Percentiles rank a stretch among this genome's conserved stretches.
Conservation (phyloP, 2,888 invertebrate species). For the Beris morrisii region DNA sequence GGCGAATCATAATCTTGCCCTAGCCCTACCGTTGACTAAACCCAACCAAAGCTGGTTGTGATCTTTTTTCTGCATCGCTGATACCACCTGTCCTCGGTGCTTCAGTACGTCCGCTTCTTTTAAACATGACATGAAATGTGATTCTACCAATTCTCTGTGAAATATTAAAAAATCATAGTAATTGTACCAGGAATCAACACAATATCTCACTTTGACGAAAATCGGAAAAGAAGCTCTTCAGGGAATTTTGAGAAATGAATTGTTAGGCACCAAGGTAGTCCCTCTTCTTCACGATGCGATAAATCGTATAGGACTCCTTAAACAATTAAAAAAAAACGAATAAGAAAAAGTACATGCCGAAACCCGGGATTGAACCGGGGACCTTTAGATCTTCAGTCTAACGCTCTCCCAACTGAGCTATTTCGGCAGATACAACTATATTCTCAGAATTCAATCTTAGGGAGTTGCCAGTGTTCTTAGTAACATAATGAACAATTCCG, state of each 20-base stretch:
- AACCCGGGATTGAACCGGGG: conserved; percentile 75
- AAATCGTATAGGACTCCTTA: conserved; percentile 89
- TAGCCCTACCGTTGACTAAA: conserved; percentile 80
- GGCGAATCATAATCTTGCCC: not conserved
- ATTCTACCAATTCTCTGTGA: conserved; percentile 84
- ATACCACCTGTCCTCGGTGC: conserved; percentile 86
- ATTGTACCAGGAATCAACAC: not conserved
- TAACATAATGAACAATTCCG: not conserved
- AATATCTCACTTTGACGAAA: conserved; percentile 72
- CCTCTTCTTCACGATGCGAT: conserved; percentile 65
- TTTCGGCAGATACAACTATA: conserved; percentile 61
- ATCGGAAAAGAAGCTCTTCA: conserved; percentile 82
- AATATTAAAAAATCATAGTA: conserved; percentile 17
- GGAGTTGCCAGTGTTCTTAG: too few relatives aligned
- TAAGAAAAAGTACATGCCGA: conserved; percentile 59
- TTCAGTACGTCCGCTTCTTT: conserved; percentile 99
- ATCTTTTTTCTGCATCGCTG: conserved; percentile 93
- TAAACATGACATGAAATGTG: conserved; percentile 91
- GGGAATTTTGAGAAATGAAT: conserved; percentile 96
- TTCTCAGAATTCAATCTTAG: not conserved
- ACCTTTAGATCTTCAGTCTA: conserved; percentile 77
- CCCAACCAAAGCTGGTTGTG: conserved; percentile 96
- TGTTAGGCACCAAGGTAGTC: conserved; percentile 89
- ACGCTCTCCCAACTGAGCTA: conserved; percentile 82
- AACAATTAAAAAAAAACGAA: conserved; percentile 8